phyloP scores from a whole-genome alignment of 2,113 vertebrate genomes.

The Alouatta palliata region DNA sequence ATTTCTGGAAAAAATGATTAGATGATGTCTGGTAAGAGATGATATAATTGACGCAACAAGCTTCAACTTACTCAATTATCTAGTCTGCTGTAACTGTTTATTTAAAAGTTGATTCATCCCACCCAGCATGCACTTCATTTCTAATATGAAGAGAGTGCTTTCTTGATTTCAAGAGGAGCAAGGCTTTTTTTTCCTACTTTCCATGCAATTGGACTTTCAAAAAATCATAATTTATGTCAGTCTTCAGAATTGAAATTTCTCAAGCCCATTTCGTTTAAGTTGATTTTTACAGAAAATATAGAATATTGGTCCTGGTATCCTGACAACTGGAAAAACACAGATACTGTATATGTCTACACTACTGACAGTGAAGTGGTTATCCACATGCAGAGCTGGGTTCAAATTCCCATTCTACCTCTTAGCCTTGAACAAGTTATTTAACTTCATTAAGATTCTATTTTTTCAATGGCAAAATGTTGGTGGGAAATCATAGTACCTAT shows the following conservation, averaged over 20 bases:
- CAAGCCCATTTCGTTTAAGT: background rate
- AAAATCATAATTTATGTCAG: background rate
- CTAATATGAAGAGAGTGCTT: background rate
- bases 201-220: background rate
- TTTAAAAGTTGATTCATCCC: constrained; percentile 61
- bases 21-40: constrained; percentile 70
- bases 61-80: constrained; percentile 61
- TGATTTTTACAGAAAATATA: background rate
- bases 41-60: constrained; percentile 54
- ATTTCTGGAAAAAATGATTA: constrained; percentile 66
- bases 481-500: background rate
- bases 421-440: background rate
- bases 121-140: background rate
- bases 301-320: background rate
- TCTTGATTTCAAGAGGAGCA: constrained; percentile 25
- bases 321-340: background rate
- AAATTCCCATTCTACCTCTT: background rate
- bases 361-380: background rate
- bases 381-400: background rate
- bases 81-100: constrained; percentile 66
- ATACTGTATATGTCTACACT: background rate
- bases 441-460: constrained; percentile 15
- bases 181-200: background rate
- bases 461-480: background rate
- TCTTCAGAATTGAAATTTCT: constrained; percentile 26